Conservation (phyloP, 2,113 vertebrate species). For the Platysternon megacephalum region DNA sequence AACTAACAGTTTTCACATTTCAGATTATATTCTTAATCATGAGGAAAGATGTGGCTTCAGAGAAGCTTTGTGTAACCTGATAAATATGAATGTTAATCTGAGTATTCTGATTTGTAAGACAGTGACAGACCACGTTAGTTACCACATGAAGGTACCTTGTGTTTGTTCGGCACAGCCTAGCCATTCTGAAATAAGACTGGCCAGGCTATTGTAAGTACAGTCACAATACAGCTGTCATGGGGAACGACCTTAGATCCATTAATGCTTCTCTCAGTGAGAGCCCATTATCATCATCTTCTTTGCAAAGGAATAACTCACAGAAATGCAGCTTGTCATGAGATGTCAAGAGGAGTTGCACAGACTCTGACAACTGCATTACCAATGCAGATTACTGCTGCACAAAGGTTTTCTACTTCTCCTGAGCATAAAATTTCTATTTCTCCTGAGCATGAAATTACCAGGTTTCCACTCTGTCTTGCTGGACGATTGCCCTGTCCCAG, state of each 20-base stretch:
- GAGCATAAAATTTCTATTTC: neutral
- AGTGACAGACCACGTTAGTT: too few species aligned
- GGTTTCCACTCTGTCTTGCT: neutral
- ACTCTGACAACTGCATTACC: neutral
- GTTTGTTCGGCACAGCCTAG: neutral
- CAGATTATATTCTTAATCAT: neutral
- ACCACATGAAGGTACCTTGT: neutral
- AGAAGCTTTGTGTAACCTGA: neutral
- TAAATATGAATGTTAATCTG: too few species aligned
- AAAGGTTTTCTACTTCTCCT: neutral
- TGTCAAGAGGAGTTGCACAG: neutral
- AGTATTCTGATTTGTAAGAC: too few species aligned
- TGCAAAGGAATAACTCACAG: neutral
- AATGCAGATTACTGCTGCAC: neutral
- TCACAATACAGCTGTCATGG: neutral
- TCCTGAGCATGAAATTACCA: neutral
- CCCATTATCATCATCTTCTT: neutral
- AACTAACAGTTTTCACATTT: neutral
- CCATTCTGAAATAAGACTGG: neutral
- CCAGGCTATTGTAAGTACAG: neutral
- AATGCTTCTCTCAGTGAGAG: neutral
- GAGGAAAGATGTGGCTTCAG: neutral
- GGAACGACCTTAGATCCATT: fast-evolving
- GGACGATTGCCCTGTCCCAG: neutral
- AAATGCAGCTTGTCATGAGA: neutral